Conservation (phyloP, 1,140 invertebrate species). For the Dermatophagoides farinae region DNA sequence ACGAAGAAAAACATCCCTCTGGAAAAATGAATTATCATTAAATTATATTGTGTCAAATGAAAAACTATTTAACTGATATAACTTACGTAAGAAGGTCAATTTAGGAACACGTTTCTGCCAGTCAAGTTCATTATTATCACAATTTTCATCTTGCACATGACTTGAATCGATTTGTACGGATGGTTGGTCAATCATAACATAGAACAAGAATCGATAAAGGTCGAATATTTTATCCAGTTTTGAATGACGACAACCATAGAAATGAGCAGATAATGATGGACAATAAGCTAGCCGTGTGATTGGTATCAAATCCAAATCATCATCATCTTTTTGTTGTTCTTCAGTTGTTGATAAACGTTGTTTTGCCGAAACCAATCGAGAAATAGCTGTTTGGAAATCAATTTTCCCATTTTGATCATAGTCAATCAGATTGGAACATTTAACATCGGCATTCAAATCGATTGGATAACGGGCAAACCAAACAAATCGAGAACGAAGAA, state of each 20-base stretch:
- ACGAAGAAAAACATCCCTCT: constrained; percentile 24
- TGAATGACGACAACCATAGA: not conserved
- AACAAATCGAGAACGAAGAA: too few species aligned
- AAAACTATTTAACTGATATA: not conserved
- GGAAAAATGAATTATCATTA: not conserved
- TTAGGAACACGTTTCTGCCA: not conserved
- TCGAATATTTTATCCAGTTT: not conserved
- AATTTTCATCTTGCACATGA: not conserved
- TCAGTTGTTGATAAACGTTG: too few species aligned
- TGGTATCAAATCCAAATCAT: too few species aligned
- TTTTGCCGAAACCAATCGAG: too few species aligned
- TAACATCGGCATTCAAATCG: too few species aligned
- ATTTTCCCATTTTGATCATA: too few species aligned
- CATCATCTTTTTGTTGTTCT: too few species aligned
- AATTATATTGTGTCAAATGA: not conserved
- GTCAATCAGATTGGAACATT: too few species aligned
- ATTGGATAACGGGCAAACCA: too few species aligned
- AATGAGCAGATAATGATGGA: not conserved
- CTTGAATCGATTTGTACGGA: not conserved
- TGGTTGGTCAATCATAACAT: not conserved
- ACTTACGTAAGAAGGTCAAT: not conserved
- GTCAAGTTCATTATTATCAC: not conserved
- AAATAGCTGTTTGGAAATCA: too few species aligned
- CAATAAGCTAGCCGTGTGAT: too few species aligned
- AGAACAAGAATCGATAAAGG: not conserved